These are phyloP conservation scores for Zootermopsis nevadensis DNA, from an alignment of 2,888 invertebrate species.

Conservation along the genomic window DNA sequence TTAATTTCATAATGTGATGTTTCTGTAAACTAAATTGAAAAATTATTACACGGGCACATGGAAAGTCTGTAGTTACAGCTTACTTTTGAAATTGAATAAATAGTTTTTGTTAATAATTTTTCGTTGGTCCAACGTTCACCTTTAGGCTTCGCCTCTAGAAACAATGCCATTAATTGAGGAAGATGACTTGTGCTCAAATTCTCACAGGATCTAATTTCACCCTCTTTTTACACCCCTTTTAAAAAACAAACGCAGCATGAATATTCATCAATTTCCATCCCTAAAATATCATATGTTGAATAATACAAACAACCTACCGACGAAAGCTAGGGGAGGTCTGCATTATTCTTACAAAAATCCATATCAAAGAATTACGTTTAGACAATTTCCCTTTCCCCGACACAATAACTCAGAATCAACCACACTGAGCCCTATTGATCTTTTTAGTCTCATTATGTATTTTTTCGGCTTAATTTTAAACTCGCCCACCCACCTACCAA, in stretches of 20 bases:
- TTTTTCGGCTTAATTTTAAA: slow-evolving; percentile 14
- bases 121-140: no score
- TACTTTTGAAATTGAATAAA: no score
- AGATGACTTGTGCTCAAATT: no score
- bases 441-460: slow-evolving; percentile 7
- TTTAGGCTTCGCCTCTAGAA: no score
- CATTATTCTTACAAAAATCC: neutral
- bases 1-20: no score
- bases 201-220: neutral
- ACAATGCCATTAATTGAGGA: no score
- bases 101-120: no score
- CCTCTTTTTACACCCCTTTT: slow-evolving; percentile 23
- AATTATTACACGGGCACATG: no score
- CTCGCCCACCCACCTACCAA: neutral
- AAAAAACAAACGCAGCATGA: slow-evolving; percentile 26
- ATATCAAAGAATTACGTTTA: neutral
- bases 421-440: neutral
- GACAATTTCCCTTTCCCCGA: neutral
- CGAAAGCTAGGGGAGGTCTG: neutral
- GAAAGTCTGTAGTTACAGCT: no score
- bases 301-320: slow-evolving; percentile 22
- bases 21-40: no score
- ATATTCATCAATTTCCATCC: slow-evolving; percentile 37
- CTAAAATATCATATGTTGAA: slow-evolving; percentile 27
- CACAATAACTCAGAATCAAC: neutral